Evolutionary conservation across 2,888 invertebrate genomes (phyloP).

Genomic region (Drosophila hamatofila): DNA sequence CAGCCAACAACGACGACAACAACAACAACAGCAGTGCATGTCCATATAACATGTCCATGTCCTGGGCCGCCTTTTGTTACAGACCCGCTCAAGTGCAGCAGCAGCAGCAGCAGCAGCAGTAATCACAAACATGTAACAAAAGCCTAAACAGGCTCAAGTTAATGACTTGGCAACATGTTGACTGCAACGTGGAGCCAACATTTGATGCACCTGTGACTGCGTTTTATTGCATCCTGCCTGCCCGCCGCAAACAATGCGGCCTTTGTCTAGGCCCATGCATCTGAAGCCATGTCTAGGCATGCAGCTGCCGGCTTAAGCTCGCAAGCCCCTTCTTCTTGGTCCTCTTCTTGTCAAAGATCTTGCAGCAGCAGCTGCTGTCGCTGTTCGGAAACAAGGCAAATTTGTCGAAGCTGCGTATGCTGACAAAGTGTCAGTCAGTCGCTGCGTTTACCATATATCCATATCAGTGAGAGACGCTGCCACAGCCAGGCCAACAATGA

Average conservation of each 20-base stretch:
- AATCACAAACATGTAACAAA: slow-evolving; percentile 78
- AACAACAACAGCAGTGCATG: slow-evolving; percentile 57
- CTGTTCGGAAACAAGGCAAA: slow-evolving; percentile 50
- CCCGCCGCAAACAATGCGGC: slow-evolving; percentile 53
- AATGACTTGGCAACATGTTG: slow-evolving; percentile 81
- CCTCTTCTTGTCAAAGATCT: not conserved
- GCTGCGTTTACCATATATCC: slow-evolving; percentile 59
- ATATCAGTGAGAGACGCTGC: slow-evolving; percentile 22
- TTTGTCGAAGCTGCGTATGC: slow-evolving; percentile 60
- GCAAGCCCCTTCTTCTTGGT: slow-evolving; percentile 10
- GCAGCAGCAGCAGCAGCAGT: slow-evolving; percentile 25
- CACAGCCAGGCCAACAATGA: slow-evolving; percentile 30
- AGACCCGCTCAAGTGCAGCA: slow-evolving; percentile 7
- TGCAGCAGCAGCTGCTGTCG: slow-evolving; percentile 37
- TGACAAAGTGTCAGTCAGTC: slow-evolving; percentile 61
- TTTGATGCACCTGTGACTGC: slow-evolving; percentile 72
- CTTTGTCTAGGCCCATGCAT: slow-evolving; percentile 60
- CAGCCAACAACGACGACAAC: slow-evolving; percentile 33
- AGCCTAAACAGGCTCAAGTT: slow-evolving; percentile 78
- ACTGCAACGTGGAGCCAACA: slow-evolving; percentile 56
- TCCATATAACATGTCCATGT: slow-evolving; percentile 63
- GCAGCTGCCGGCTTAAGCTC: slow-evolving; percentile 50
- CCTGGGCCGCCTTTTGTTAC: slow-evolving; percentile 61
- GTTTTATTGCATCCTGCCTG: slow-evolving; percentile 76
- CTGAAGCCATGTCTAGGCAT: slow-evolving; percentile 42